Conservation (phyloP, 2,888 invertebrate species). For the Cactoblastis cactorum region DNA sequence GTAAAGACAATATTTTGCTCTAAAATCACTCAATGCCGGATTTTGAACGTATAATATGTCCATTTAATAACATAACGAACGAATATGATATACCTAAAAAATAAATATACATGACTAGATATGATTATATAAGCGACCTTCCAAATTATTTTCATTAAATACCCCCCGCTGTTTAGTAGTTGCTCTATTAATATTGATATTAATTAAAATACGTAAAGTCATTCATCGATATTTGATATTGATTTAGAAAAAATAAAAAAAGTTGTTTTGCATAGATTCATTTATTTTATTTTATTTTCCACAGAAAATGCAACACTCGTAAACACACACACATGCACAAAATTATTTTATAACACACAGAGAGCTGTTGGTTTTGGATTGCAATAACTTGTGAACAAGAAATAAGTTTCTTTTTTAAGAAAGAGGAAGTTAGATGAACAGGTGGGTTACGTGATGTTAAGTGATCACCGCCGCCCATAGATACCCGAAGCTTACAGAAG, state of each 20-base stretch:
- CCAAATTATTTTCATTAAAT: background rate
- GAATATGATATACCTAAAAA: background rate
- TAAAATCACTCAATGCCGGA: conserved; percentile 1
- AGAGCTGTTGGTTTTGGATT: too few relatives aligned
- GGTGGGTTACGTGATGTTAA: too few relatives aligned
- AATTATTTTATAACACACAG: too few relatives aligned
- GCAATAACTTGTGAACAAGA: too few relatives aligned
- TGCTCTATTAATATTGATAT: background rate
- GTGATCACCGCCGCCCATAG: too few relatives aligned
- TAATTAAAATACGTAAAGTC: background rate
- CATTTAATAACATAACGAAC: conserved; percentile 8
- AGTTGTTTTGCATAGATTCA: too few relatives aligned
- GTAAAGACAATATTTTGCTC: background rate
- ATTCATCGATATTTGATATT: background rate
- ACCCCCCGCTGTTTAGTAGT: background rate
- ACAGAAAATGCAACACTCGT: too few relatives aligned
- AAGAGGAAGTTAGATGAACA: too few relatives aligned
- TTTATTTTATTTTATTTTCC: too few relatives aligned
- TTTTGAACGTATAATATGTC: conserved; percentile 4
- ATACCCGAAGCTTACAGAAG: too few relatives aligned
- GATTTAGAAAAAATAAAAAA: background rate
- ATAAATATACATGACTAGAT: background rate
- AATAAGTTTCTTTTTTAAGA: too few relatives aligned
- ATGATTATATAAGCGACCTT: conserved; percentile 5
- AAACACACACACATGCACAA: too few relatives aligned